phyloP scores from a whole-genome alignment of 1,140 invertebrate genomes.

The Gerris buenoi region DNA sequence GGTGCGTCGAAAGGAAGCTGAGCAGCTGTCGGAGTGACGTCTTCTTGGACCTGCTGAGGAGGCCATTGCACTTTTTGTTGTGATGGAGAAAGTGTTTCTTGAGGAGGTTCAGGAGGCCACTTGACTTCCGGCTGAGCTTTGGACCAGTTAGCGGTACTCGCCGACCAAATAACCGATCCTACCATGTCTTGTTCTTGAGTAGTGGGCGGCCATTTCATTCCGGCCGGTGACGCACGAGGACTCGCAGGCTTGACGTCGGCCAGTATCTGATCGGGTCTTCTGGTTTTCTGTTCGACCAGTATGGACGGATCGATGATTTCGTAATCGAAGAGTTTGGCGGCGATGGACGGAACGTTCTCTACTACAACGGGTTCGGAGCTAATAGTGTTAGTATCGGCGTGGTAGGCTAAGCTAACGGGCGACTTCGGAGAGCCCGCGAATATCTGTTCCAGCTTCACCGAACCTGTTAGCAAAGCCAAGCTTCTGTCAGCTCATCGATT shows the following conservation, averaged over 20 bases:
- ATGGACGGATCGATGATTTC: constrained; percentile 12
- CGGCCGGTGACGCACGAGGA: not conserved
- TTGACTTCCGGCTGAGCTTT: no score
- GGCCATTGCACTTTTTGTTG: no score
- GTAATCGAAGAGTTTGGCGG: constrained; percentile 8
- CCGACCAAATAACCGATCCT: not conserved
- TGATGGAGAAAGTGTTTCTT: no score
- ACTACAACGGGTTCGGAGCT: constrained; percentile 12
- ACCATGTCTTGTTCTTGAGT: not conserved
- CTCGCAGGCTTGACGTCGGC: not conserved
- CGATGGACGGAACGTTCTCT: constrained; percentile 11
- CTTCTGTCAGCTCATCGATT: not conserved
- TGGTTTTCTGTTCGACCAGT: constrained; percentile 8
- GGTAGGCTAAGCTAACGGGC: constrained; percentile 21
- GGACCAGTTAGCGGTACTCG: not conserved
- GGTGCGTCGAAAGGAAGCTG: no score
- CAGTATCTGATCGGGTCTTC: constrained; percentile 12
- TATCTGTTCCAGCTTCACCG: constrained; percentile 23
- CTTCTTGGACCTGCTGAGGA: no score
- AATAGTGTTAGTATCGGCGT: constrained; percentile 19
- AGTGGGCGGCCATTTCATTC: not conserved
- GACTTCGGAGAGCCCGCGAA: constrained; percentile 22
- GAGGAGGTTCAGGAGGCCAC: no score
- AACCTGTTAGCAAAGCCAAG: constrained; percentile 17
- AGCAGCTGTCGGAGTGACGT: no score